These are phyloP conservation scores for Lochmaea crataegi DNA, from an alignment of 2,888 invertebrate genomes.

Conservation along the genomic window DNA sequence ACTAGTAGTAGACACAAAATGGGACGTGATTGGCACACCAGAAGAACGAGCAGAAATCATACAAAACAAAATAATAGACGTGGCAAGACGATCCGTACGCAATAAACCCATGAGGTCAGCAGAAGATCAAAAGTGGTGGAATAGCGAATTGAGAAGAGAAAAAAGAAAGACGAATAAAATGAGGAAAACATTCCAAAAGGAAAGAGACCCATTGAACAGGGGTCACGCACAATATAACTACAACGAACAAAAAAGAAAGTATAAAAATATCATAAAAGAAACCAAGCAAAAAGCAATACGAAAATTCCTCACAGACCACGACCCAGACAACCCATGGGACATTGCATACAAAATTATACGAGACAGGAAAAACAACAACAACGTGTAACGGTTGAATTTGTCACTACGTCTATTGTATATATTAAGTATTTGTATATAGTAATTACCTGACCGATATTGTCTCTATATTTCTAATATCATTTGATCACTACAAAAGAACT, in stretches of 20 bases:
- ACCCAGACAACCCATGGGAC: slow-evolving; percentile 5
- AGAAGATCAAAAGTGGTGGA: slow-evolving; percentile 7
- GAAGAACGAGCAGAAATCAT: background rate
- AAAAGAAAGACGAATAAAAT: background rate
- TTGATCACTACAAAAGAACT: too few relatives aligned
- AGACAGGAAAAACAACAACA: background rate
- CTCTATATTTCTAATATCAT: too few relatives aligned
- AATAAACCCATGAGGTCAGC: background rate
- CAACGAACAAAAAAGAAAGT: background rate
- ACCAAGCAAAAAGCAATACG: background rate
- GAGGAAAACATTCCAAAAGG: background rate
- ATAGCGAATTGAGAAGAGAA: background rate
- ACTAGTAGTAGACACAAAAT: background rate
- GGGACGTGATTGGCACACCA: background rate
- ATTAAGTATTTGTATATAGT: too few relatives aligned
- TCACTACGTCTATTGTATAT: too few relatives aligned
- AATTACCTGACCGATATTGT: too few relatives aligned
- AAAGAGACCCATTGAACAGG: background rate
- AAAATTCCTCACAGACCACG: background rate
- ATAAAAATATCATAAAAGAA: background rate
- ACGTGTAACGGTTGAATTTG: too few relatives aligned
- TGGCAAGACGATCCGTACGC: background rate
- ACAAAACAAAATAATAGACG: slow-evolving; percentile 1
- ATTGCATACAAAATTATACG: background rate
- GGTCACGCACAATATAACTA: background rate